Conservation (phyloP, 2,113 vertebrate species). For the Hoplias malabaricus region DNA sequence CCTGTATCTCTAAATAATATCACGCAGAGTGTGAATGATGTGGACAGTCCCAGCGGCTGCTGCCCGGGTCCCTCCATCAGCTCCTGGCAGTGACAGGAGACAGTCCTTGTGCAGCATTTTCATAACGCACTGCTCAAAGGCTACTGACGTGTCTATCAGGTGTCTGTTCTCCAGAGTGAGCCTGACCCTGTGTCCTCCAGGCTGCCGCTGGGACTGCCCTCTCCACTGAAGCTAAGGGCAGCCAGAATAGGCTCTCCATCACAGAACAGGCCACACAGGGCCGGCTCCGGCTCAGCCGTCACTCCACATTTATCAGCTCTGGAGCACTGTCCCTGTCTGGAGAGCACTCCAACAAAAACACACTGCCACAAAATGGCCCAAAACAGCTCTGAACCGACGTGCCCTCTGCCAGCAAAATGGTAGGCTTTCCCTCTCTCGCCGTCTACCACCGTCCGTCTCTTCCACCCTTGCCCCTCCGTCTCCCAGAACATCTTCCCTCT, state of each 20-base stretch:
- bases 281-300: slow-evolving; percentile 18
- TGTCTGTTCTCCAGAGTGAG: neutral
- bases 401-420: neutral
- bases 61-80: neutral
- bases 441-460: too few species aligned
- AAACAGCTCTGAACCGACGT: slow-evolving; percentile 4
- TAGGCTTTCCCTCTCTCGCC: neutral
- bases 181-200: neutral
- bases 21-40: neutral
- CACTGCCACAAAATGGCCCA: neutral
- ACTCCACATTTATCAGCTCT: neutral
- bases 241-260: neutral
- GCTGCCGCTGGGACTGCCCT: neutral
- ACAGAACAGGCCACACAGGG: neutral
- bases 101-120: neutral
- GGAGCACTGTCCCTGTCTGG: slow-evolving; percentile 3
- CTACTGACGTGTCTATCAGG: neutral
- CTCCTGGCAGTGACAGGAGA: too few species aligned
- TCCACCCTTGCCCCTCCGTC: too few species aligned
- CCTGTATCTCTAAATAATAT: neutral
- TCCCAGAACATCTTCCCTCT: neutral
- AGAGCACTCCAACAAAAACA: slow-evolving; percentile 14
- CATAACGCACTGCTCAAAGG: neutral
- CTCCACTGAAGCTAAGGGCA: neutral
- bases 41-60: neutral